phyloP scores from a whole-genome alignment of 2,888 invertebrate genomes.

The Drosophila mettleri region DNA sequence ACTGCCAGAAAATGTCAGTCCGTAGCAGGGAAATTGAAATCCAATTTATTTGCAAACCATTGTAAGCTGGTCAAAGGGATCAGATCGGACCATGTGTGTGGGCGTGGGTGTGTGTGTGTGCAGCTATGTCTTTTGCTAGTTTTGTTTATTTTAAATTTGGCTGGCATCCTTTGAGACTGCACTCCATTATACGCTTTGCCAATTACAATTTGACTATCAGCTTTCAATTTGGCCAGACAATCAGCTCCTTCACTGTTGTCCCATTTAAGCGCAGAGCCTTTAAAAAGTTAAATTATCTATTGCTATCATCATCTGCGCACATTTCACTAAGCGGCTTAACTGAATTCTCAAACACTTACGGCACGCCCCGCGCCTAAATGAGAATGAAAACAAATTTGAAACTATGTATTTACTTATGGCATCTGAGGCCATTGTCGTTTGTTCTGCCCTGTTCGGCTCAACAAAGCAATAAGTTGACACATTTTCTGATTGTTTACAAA shows the following conservation, averaged over 20 bases:
- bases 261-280: constrained; percentile 51
- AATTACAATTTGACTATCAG: constrained; percentile 54
- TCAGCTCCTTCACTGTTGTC: constrained; percentile 23
- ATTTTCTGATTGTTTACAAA: constrained; percentile 78
- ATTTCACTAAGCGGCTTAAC: constrained; percentile 76
- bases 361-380: background rate
- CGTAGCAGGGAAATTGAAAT: constrained; percentile 50
- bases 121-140: constrained; percentile 22
- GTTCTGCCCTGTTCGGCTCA: constrained; percentile 16
- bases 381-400: constrained; percentile 66
- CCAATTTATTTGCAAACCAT: constrained; percentile 72
- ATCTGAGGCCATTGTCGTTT: constrained; percentile 68
- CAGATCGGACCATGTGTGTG: constrained; percentile 35
- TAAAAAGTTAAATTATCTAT: constrained; percentile 60
- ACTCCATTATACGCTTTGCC: constrained; percentile 66
- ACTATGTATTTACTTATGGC: constrained; percentile 79
- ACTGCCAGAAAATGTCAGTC: constrained; percentile 47
- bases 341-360: constrained; percentile 61
- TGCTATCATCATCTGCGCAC: constrained; percentile 60
- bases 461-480: constrained; percentile 75
- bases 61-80: constrained; percentile 61
- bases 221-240: constrained; percentile 22
- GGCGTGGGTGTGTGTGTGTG: constrained; percentile 11
- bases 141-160: constrained; percentile 53
- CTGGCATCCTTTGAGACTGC: constrained; percentile 51